Evolutionary conservation across 2,888 invertebrate genomes (phyloP).

Genomic region (Trissoscelio sp.): DNA sequence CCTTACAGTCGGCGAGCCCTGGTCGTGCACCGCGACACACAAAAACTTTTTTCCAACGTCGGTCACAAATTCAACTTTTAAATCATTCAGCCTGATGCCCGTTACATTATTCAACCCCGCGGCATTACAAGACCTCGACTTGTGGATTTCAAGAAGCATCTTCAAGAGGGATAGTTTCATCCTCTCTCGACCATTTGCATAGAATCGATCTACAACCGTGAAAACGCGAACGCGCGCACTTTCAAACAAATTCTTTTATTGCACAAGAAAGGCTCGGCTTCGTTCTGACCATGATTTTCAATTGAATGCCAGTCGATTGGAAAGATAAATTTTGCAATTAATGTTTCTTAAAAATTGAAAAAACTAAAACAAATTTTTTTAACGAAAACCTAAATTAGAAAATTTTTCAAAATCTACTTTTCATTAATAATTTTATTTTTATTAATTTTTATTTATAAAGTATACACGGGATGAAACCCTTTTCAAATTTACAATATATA

Average conservation of each 20-base stretch:
- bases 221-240: constrained; percentile 43
- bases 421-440: too few species aligned
- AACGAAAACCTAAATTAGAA: too few species aligned
- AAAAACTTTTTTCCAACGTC: constrained; percentile 68
- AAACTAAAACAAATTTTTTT: background rate
- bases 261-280: constrained; percentile 10
- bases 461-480: too few species aligned
- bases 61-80: constrained; percentile 79
- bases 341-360: too few species aligned
- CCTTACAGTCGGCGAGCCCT: too few species aligned
- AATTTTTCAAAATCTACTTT: too few species aligned
- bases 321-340: too few species aligned
- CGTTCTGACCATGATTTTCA: constrained; percentile 9
- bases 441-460: too few species aligned
- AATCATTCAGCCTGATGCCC: constrained; percentile 80
- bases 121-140: constrained; percentile 58
- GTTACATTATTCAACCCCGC: constrained; percentile 78
- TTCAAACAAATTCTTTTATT: constrained; percentile 49
- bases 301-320: too few species aligned
- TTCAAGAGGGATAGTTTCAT: constrained; percentile 57
- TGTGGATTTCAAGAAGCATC: constrained; percentile 55
- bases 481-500: too few species aligned
- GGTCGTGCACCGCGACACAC: too few species aligned
- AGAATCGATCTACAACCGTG: constrained; percentile 46
- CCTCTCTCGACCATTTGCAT: constrained; percentile 44